Percentiles rank a stretch among this genome's conserved stretches.
These are phyloP conservation scores for Donacobius atricapilla DNA, from an alignment of 2,113 vertebrate species.

Conservation along the genomic window DNA sequence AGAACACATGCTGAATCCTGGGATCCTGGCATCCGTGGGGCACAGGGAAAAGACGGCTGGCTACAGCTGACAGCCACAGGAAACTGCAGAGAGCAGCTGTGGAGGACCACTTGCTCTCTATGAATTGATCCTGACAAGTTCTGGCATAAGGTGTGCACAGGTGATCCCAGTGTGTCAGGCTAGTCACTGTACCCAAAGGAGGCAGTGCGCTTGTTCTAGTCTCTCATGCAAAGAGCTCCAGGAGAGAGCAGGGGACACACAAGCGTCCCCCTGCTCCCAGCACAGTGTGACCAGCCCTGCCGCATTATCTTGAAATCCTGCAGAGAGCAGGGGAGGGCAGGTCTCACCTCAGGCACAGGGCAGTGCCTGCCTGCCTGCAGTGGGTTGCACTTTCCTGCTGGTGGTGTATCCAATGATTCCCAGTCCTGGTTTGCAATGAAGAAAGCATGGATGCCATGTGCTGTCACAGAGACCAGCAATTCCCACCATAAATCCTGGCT, in stretches of 20 bases:
- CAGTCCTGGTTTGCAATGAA: neutral
- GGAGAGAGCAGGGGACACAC: rapidly evolving
- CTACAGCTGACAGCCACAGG: neutral
- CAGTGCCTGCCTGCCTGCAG: neutral
- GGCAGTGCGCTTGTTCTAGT: neutral
- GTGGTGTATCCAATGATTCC: neutral
- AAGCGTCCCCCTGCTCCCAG: neutral
- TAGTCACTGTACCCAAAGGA: neutral
- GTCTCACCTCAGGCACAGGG: neutral
- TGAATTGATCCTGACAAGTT: rapidly evolving
- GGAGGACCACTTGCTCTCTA: neutral
- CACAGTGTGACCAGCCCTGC: neutral
- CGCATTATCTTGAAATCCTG: neutral
- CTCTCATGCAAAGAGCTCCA: neutral
- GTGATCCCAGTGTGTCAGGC: neutral
- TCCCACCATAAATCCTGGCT: neutral
- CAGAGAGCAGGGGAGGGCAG: neutral
- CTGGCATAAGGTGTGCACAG: neutral
- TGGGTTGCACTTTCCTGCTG: neutral
- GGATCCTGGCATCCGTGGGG: neutral
- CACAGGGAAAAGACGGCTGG: rapidly evolving
- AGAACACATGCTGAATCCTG: neutral
- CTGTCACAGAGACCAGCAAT: neutral
- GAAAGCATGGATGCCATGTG: neutral
- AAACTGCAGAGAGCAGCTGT: neutral